These are phyloP conservation scores for Lypha dubia DNA, from an alignment of 2,888 invertebrate genomes.

Conservation along the genomic window DNA sequence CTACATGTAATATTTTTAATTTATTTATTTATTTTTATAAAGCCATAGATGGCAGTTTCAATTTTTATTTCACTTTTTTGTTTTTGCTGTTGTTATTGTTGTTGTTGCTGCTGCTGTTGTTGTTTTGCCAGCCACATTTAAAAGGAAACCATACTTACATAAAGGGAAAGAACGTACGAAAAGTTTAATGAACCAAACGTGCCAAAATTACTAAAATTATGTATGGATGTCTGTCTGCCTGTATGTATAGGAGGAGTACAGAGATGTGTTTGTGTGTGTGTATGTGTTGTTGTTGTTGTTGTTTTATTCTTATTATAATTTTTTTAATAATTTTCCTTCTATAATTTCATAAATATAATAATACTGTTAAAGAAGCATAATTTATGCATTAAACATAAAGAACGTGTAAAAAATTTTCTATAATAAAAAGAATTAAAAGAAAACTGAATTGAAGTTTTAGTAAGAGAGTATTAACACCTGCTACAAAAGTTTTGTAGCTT, in stretches of 20 bases:
- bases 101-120: conserved; percentile 11
- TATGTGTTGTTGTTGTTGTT: neutral
- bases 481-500: neutral
- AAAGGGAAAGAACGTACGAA: conserved; percentile 63
- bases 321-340: conserved; percentile 25
- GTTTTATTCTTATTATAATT: neutral
- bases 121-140: conserved; percentile 25
- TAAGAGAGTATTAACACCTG: conserved; percentile 1
- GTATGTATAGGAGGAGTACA: neutral
- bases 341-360: conserved; percentile 17
- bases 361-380: conserved; percentile 4
- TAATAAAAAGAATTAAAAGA: neutral
- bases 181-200: conserved; percentile 72
- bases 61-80: neutral
- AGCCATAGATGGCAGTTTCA: conserved; percentile 48
- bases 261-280: neutral
- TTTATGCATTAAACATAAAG: neutral
- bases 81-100: conserved; percentile 11
- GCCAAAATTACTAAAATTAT: conserved; percentile 70
- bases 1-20: conserved; percentile 41
- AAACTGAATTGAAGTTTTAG: neutral
- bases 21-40: conserved; percentile 9
- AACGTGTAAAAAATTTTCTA: conserved; percentile 6
- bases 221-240: no score
- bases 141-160: conserved; percentile 66